phyloP scores from a whole-genome alignment of 2,113 vertebrate species.

The Solea senegalensis region DNA sequence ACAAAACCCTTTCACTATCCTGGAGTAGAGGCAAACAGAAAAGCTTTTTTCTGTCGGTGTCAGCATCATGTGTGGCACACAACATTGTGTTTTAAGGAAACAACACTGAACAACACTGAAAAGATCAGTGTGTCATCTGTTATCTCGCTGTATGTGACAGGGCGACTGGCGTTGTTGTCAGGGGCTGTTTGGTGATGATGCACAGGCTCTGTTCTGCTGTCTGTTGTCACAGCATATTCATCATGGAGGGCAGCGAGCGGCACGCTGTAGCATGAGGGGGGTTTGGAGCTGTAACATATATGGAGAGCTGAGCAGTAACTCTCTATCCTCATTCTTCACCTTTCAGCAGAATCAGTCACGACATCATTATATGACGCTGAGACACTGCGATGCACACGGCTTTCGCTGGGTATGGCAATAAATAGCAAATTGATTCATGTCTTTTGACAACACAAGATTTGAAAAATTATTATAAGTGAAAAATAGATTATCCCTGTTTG shows the following conservation, averaged over 20 bases:
- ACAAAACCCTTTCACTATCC: slow-evolving; percentile 60
- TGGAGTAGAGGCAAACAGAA: slow-evolving; percentile 72
- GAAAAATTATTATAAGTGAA: not conserved
- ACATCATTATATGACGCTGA: not conserved
- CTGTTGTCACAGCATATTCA: slow-evolving; percentile 67
- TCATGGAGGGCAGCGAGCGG: slow-evolving; percentile 52
- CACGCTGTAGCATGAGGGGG: not conserved
- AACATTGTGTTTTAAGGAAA: slow-evolving; percentile 65
- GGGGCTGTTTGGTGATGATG: slow-evolving; percentile 76
- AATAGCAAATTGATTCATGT: not conserved
- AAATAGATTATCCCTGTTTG: too few relatives aligned
- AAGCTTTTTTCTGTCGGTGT: slow-evolving; percentile 76
- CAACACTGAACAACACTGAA: slow-evolving; percentile 76
- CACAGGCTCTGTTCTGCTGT: slow-evolving; percentile 61
- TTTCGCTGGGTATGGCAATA: slow-evolving; percentile 9
- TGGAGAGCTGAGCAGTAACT: slow-evolving; percentile 20
- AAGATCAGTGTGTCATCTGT: slow-evolving; percentile 79
- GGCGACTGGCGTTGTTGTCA: slow-evolving; percentile 74
- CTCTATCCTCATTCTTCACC: slow-evolving; percentile 20
- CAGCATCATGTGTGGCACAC: slow-evolving; percentile 66
- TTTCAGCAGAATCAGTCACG: not conserved
- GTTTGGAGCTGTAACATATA: not conserved
- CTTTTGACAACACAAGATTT: slow-evolving; percentile 3
- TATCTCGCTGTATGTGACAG: slow-evolving; percentile 65
- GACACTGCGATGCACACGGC: not conserved